Conservation (phyloP, 2,888 invertebrate species). For the Polymixis flavicincta region DNA sequence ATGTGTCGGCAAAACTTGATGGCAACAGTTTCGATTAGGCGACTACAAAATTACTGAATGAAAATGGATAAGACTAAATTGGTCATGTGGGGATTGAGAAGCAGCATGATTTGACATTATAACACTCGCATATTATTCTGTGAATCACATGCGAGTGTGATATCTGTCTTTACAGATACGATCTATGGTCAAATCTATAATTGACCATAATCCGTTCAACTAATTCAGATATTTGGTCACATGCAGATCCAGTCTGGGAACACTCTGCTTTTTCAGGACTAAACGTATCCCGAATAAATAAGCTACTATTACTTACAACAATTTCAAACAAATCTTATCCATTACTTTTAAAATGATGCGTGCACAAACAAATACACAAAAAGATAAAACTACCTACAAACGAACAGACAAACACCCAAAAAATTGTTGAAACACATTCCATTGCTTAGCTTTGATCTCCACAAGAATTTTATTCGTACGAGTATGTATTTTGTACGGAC, state of each 20-base stretch:
- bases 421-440: conserved; percentile 44
- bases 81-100: neutral
- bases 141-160: neutral
- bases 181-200: too few species aligned
- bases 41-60: neutral
- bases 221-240: neutral
- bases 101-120: neutral
- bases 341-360: conserved; percentile 48
- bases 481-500: neutral
- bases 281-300: neutral
- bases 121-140: neutral
- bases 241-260: neutral
- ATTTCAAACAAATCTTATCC: conserved; percentile 25
- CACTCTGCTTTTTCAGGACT: neutral
- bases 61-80: too few species aligned
- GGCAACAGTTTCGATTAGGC: neutral
- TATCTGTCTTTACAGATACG: too few species aligned
- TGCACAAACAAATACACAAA: conserved; percentile 44
- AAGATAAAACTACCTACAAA: conserved; percentile 31
- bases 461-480: neutral
- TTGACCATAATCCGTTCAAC: neutral
- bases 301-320: neutral
- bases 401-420: conserved; percentile 47
- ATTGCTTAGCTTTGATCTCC: neutral
- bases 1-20: neutral